phyloP scores from a whole-genome alignment of 2,888 invertebrate species.

The Cryptus armator region DNA sequence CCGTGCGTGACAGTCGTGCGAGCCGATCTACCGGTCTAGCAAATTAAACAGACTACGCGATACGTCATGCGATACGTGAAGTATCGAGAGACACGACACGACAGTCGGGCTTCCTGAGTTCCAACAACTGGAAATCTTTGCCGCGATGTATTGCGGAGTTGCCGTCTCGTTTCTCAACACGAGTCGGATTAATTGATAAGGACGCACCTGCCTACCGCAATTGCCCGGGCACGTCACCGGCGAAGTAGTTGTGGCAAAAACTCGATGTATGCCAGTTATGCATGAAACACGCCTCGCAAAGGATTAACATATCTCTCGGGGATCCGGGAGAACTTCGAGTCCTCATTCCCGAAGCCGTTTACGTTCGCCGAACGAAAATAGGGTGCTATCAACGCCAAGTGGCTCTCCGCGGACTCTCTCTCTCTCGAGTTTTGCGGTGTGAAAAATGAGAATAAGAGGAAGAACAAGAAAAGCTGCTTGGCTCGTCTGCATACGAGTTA shows the following conservation, averaged over 20 bases:
- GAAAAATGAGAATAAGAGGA: conserved; percentile 44
- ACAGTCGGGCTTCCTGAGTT: conserved; percentile 65
- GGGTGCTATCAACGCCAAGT: conserved; percentile 60
- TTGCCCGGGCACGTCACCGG: conserved; percentile 12
- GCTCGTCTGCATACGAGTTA: conserved; percentile 63
- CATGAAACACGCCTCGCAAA: conserved; percentile 40
- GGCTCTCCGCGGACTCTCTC: conserved; percentile 39
- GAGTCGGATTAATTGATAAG: conserved; percentile 65
- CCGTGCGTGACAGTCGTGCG: conserved; percentile 10
- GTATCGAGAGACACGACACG: conserved; percentile 64
- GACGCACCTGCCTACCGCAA: conserved; percentile 56
- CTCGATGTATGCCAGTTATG: conserved; percentile 24
- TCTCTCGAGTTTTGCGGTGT: conserved; percentile 64
- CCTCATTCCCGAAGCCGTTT: conserved; percentile 40
- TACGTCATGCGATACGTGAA: conserved; percentile 73
- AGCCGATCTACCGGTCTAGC: conserved; percentile 31
- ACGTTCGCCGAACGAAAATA: conserved; percentile 50
- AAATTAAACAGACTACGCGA: conserved; percentile 71
- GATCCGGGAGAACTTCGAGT: conserved; percentile 28
- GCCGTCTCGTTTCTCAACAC: conserved; percentile 10
- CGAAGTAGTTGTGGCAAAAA: conserved; percentile 44
- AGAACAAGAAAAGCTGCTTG: conserved; percentile 43
- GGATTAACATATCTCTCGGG: conserved; percentile 64
- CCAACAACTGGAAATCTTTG: conserved; percentile 50
- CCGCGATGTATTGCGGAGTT: conserved; percentile 18